Evolutionary conservation across 2,888 invertebrate genomes (phyloP).

Genomic region (Saturnia japonica): DNA sequence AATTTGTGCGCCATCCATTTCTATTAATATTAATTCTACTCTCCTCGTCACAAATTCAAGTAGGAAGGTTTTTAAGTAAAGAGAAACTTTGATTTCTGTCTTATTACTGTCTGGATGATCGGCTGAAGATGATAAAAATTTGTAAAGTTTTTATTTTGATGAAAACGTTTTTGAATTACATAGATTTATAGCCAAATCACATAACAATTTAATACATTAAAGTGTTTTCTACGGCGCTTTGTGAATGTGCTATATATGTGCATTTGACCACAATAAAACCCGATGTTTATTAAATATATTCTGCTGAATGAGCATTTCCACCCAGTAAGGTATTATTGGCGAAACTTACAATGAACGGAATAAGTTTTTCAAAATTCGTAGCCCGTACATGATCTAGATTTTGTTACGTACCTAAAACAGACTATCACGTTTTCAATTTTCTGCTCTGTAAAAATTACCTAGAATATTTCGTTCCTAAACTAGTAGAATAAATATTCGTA

Average conservation of each 20-base stretch:
- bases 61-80: constrained; percentile 3
- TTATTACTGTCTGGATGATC: neutral
- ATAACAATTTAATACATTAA: no score
- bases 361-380: no score
- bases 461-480: no score
- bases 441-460: no score
- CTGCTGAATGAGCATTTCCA: no score
- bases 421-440: no score
- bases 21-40: constrained; percentile 20
- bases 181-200: neutral
- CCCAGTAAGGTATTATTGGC: no score
- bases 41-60: constrained; percentile 13
- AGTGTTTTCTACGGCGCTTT: neutral
- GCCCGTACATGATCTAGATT: no score
- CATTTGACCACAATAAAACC: neutral
- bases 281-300: neutral
- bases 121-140: neutral
- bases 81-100: neutral
- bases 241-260: neutral
- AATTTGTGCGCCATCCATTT: constrained; percentile 38
- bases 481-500: no score
- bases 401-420: no score
- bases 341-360: no score
- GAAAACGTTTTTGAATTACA: neutral
- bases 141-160: neutral